Conservation (phyloP, 2,888 invertebrate genomes). For the Oscheius onirici region DNA sequence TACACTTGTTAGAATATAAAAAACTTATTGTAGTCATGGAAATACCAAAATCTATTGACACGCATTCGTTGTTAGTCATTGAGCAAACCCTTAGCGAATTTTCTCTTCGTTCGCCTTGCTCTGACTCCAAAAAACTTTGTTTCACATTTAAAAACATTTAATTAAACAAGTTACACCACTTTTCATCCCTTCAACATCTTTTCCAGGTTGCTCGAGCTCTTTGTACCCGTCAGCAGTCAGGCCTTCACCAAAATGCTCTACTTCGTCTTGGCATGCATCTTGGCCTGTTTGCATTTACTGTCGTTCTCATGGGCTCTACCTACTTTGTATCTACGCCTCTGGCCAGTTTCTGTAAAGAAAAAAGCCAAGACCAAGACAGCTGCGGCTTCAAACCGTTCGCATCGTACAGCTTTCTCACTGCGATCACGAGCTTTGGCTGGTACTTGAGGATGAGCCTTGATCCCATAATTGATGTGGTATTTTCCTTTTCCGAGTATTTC, state of each 20-base stretch:
- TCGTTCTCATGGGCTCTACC: slow-evolving; percentile 16
- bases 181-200: no score
- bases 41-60: no score
- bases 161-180: no score
- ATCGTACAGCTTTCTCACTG: slow-evolving; percentile 8
- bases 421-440: slow-evolving; percentile 16
- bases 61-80: no score
- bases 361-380: not conserved
- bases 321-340: slow-evolving; percentile 19
- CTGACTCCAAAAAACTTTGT: no score
- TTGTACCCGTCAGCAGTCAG: slow-evolving; percentile 2
- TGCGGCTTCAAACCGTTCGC: slow-evolving; percentile 17
- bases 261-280: slow-evolving; percentile 29
- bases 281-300: slow-evolving; percentile 16
- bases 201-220: slow-evolving; percentile 19
- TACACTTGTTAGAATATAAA: no score
- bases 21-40: no score
- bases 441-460: slow-evolving; percentile 24
- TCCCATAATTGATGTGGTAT: slow-evolving; percentile 29
- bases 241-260: slow-evolving; percentile 13
- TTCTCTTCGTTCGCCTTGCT: no score
- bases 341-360: not conserved
- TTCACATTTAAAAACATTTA: no score
- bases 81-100: no score
- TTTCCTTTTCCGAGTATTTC: no score